These are phyloP conservation scores for Sthenelais limicola DNA, from an alignment of 2,888 invertebrate genomes.

Conservation along the genomic window DNA sequence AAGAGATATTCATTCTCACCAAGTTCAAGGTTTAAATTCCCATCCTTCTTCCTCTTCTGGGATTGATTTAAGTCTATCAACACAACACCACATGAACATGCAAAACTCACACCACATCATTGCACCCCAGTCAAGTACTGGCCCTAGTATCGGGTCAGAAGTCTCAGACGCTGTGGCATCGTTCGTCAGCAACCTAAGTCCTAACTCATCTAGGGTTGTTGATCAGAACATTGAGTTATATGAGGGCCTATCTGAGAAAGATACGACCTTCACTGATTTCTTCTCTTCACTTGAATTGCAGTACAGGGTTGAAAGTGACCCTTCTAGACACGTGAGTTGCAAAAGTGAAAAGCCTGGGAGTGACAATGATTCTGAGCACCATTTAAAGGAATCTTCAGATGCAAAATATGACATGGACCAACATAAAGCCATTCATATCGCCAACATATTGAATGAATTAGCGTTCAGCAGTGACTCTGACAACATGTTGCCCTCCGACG, in stretches of 20 bases:
- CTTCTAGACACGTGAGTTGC: neutral
- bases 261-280: slow-evolving; percentile 76
- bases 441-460: slow-evolving; percentile 65
- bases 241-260: slow-evolving; percentile 16
- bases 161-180: slow-evolving; percentile 3
- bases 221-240: slow-evolving; percentile 83
- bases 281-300: slow-evolving; percentile 81
- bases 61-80: neutral
- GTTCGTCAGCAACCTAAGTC: slow-evolving; percentile 33
- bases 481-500: slow-evolving; percentile 54
- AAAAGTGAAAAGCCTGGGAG: neutral
- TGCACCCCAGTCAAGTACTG: neutral
- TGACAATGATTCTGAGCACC: neutral
- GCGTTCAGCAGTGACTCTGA: slow-evolving; percentile 68
- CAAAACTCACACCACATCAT: neutral
- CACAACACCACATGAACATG: neutral
- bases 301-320: slow-evolving; percentile 55
- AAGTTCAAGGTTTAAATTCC: no score
- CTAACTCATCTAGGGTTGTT: slow-evolving; percentile 57
- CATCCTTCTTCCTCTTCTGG: slow-evolving; percentile 1
- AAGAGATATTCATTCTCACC: slow-evolving; percentile 1
- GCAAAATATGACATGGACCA: slow-evolving; percentile 40
- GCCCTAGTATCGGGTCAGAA: neutral
- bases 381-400: neutral
- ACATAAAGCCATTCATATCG: slow-evolving; percentile 59